Evolutionary conservation across 2,888 invertebrate genomes (phyloP).

Genomic region (Melinaea marsaeus): DNA sequence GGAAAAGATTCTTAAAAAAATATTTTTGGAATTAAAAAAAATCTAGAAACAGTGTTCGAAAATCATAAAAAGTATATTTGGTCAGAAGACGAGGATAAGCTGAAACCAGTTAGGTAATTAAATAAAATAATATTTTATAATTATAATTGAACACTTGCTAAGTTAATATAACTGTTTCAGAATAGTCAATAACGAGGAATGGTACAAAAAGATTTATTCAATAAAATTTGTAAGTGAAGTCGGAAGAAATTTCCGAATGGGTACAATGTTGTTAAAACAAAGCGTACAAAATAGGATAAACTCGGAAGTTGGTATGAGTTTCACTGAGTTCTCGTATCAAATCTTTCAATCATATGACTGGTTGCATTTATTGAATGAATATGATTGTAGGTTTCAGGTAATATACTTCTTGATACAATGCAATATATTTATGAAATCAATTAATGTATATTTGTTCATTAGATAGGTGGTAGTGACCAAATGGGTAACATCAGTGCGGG

Average conservation of each 20-base stretch:
- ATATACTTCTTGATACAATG: neutral
- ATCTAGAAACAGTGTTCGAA: constrained; percentile 74
- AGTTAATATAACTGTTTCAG: constrained; percentile 61
- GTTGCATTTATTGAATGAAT: too few relatives aligned
- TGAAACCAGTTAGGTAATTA: constrained; percentile 77
- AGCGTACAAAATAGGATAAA: constrained; percentile 86
- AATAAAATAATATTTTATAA: neutral
- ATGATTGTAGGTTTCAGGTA: too few relatives aligned
- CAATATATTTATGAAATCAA: neutral
- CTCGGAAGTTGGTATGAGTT: constrained; percentile 62
- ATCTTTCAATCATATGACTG: too few relatives aligned
- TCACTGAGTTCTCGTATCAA: too few relatives aligned
- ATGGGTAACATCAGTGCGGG: constrained; percentile 74
- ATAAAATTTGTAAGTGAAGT: constrained; percentile 88
- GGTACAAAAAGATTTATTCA: constrained; percentile 88
- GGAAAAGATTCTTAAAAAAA: constrained; percentile 81
- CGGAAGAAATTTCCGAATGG: constrained; percentile 92
- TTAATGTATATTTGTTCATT: constrained; percentile 20
- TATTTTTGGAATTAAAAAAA: constrained; percentile 80
- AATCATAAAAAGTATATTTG: too few relatives aligned
- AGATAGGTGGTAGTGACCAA: constrained; percentile 98
- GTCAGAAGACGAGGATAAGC: constrained; percentile 13
- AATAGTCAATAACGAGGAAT: constrained; percentile 91
- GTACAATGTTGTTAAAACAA: constrained; percentile 90
- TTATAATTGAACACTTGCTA: neutral